Evolutionary conservation across 30 jellyfish, hydroid and myxozoan genomes (phyloP).

Genomic region (Sanderia malayensis): DNA sequence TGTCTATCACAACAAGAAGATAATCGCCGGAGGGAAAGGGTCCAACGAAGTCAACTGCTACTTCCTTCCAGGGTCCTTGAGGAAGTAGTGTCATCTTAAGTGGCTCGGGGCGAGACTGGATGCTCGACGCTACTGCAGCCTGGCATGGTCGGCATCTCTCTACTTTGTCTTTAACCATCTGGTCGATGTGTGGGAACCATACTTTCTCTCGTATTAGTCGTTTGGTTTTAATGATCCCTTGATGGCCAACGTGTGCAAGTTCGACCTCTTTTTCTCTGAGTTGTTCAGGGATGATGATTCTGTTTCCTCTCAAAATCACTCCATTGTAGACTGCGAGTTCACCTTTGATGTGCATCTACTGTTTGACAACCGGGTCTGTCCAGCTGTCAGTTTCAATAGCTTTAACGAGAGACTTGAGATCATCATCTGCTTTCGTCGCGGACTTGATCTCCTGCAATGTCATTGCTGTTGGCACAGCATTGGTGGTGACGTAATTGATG

Average conservation of each 20-base stretch:
- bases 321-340: slow-evolving; percentile 1
- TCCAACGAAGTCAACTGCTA: slow-evolving; percentile 16
- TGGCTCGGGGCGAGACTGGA: slow-evolving; percentile 18
- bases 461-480: not conserved
- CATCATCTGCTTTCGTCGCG: slow-evolving; percentile 6
- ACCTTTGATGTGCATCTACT: slow-evolving; percentile 3
- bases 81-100: slow-evolving; percentile 17
- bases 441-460: not conserved
- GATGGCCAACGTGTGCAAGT: too few relatives aligned
- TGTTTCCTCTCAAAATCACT: slow-evolving; percentile 9
- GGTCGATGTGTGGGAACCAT: too few relatives aligned
- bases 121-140: slow-evolving; percentile 1
- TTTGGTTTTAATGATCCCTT: too few relatives aligned
- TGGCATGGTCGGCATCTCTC: too few relatives aligned
- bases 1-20: too few relatives aligned
- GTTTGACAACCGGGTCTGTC: slow-evolving; percentile 1
- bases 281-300: not conserved
- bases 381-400: not conserved
- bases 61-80: slow-evolving; percentile 1
- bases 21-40: slow-evolving; percentile 22
- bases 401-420: not conserved
- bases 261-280: slow-evolving; percentile 5
- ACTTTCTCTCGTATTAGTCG: too few relatives aligned
- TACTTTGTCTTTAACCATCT: not conserved
- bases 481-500: not conserved